Percentiles rank a stretch among this genome's conserved stretches.
phyloP scores from a whole-genome alignment of 1,140 invertebrate species.

The Phthorimaea operculella region DNA sequence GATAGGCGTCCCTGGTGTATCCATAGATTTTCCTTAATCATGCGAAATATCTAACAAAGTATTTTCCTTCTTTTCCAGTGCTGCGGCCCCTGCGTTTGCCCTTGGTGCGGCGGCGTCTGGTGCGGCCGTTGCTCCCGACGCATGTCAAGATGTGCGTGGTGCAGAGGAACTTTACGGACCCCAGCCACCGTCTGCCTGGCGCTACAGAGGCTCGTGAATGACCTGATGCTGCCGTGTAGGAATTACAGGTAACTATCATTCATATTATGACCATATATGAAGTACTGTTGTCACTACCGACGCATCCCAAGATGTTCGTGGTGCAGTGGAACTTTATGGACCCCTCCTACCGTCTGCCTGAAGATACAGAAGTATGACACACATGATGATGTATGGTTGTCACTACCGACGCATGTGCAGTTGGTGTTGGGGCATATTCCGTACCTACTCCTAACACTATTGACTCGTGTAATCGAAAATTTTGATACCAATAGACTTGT shows the following conservation, averaged over 20 bases:
- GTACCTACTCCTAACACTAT: too few species aligned
- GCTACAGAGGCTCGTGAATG: slow-evolving; percentile 48
- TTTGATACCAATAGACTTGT: too few species aligned
- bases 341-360: slow-evolving; percentile 36
- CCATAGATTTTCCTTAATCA: too few species aligned
- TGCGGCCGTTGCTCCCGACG: slow-evolving; percentile 45
- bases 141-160: slow-evolving; percentile 55
- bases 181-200: slow-evolving; percentile 41
- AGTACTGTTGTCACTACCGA: slow-evolving; percentile 20
- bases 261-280: too few species aligned
- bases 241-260: slow-evolving; percentile 47
- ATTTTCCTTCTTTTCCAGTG: slow-evolving; percentile 29
- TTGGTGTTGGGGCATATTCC: too few species aligned
- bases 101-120: slow-evolving; percentile 57
- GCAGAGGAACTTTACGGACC: slow-evolving; percentile 36
- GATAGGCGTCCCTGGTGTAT: too few species aligned
- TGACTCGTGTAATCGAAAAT: too few species aligned
- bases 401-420: too few species aligned
- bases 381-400: too few species aligned
- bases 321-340: slow-evolving; percentile 41
- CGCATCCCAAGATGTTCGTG: slow-evolving; percentile 50
- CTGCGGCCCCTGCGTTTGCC: slow-evolving; percentile 50
- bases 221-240: slow-evolving; percentile 55
- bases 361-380: slow-evolving; percentile 47
- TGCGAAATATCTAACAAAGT: too few species aligned